Base-by-base conservation (phyloP, 2,797 vertebrate species). In the Poeciliopsis paucimaculata region DNA sequence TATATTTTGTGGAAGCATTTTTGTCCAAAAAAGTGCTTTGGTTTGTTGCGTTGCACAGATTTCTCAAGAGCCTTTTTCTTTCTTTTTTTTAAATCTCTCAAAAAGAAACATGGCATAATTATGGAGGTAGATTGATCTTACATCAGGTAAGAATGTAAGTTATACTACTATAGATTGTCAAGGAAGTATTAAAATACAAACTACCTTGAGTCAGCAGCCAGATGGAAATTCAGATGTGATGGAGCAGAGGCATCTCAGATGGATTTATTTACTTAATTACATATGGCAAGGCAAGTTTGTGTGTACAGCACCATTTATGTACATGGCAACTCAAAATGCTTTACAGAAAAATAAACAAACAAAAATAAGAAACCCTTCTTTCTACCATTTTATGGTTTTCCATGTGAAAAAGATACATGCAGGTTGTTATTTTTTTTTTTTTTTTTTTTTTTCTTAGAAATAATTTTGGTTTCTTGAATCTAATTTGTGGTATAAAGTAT, bases 371-470 rank as follows among this genome's bases (percentile, higher is more conserved):
- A 10, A 5, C 36, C 2, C 2, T 66, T 66, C 34, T 39, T 31
- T 8, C 3, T 36, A 9, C 34, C 34, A 39, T 36, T 66, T 66
- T 20, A 6, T 6, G 13, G 28, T 6, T 62, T 34, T 34, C 18
- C 10, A 64, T 20, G 5, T 18, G 34, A 28, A 66, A 66, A 46
- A 57, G 41, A 78, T 77, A 72, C 81, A 81, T 77, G 73, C 15
- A 11, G 53, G 79, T 87, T 87, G 86, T 84, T 84, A 80, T 41
- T 90, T 91, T 93, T 92, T 93, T 93, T 91, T 91, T 93, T 92
- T 93, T 93, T 92, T 2, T 47, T 16, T 6, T 89, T 92, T 91
- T 93, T 93, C 93, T 93, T 92, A 89, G 84, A 88, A 93, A 92
- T 94, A 82, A 88, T 77, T 72, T 45, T 28, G 76, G 45, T 90